Evolutionary conservation across 2,797 vertebrate species (phyloP), one percentile per base, ranked within the genome.

Genomic region (Artibeus lituratus): DNA sequence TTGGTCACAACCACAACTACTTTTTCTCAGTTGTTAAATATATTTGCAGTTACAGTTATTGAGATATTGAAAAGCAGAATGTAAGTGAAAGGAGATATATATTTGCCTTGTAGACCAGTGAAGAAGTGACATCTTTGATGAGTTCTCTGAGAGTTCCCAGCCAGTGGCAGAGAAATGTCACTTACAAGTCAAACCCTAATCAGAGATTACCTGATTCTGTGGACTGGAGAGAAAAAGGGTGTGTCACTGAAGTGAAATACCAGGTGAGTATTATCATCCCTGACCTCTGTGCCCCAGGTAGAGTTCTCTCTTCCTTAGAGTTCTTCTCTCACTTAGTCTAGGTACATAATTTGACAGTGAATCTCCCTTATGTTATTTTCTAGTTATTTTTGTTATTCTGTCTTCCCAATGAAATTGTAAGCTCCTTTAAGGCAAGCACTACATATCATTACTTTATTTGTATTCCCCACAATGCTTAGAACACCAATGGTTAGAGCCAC

Each of bases 171-270:
- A 96, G 77, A 44, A 97, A 97, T 0, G 91, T 94, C 0, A 14
- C 53, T 0, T 97, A 97, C 53, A 93, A 0, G 0, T 65, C 87
- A 1, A 62, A 47, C 0, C 15, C 97, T 0, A 91, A 94, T 1
- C 14, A n/a, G 0, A 16, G 10, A 0, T 0, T 98, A 22, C 99
- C 99, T 0, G 98, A 98, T 65, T 91, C 95, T 0, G 0, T 99
- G 96, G 99, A 99, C 98, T 99, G 99, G 99, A 98, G 99, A 94
- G 91, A 98, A 10, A 98, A 98, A 37, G 99, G 99, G 0, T 99
- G 95, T 0, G 99, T 99, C 72, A 99, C 99, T 0, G 57, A 81
- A 0, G 99, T 99, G 83, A 99, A 99, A 97, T 97, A 98, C 91
- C 99, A 99, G 99, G 99, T 99, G 44, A 74, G 96, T 87, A 7